Evolutionary conservation across 2,797 vertebrate species (phyloP).

Genomic region (Nasua narica): DNA sequence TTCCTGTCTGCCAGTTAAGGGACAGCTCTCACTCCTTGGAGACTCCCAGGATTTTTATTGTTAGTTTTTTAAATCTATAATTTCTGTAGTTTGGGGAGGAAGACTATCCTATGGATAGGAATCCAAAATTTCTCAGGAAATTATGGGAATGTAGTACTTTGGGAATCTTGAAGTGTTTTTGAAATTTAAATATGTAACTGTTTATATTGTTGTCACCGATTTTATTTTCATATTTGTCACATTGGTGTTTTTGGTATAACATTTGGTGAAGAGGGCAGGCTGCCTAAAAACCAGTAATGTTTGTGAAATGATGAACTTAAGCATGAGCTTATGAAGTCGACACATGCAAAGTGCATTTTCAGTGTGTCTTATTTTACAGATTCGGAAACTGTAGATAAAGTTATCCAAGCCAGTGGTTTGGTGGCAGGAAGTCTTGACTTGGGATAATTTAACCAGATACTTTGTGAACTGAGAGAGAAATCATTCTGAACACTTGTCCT

Average conservation of each 20-base stretch:
- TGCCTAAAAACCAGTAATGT: neutral
- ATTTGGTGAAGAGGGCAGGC: neutral
- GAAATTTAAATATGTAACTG: neutral
- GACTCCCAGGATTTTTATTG: neutral
- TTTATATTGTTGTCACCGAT: neutral
- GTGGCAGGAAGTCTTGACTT: neutral
- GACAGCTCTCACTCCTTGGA: neutral
- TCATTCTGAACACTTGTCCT: neutral
- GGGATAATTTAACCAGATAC: neutral
- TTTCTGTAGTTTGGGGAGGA: neutral
- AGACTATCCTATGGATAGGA: neutral
- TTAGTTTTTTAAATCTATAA: neutral
- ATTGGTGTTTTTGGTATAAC: neutral
- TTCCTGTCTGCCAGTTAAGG: no score
- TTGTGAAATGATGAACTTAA: neutral
- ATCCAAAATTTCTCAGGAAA: neutral
- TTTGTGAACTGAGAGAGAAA: neutral
- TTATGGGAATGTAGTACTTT: neutral
- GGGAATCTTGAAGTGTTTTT: neutral
- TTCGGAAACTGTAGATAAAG: neutral
- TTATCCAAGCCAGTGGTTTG: neutral
- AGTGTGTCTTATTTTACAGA: neutral
- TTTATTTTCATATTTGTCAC: neutral
- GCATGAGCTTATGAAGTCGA: neutral
- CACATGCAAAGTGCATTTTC: neutral